These are phyloP conservation scores for Cossypha niveicapilla DNA, from an alignment of 2,797 vertebrate genomes.

Conservation along the genomic window DNA sequence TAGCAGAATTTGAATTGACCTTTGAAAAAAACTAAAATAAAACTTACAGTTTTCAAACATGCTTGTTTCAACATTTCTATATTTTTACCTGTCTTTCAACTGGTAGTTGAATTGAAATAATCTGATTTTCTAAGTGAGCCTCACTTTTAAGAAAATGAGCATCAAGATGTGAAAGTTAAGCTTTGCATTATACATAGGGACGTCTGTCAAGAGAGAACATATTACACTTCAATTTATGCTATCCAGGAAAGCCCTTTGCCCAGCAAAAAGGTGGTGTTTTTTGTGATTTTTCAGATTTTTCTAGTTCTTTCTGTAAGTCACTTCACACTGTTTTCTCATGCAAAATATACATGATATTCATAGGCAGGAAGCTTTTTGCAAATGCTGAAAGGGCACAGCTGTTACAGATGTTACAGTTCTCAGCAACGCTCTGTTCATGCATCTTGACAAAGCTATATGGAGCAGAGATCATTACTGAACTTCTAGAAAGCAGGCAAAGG, in stretches of 20 bases:
- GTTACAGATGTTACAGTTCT: neutral
- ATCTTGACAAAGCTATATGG: neutral
- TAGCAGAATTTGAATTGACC: neutral
- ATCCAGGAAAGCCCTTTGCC: neutral
- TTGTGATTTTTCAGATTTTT: neutral
- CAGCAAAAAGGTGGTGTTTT: neutral
- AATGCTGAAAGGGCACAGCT: neutral
- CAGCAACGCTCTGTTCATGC: rapidly evolving
- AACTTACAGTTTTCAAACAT: neutral
- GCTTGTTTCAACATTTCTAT: neutral
- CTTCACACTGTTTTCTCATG: neutral
- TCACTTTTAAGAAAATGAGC: neutral
- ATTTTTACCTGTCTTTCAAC: neutral
- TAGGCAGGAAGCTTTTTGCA: neutral
- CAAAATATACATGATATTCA: neutral
- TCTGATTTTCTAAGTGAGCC: neutral
- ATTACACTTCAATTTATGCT: neutral
- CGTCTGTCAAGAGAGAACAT: neutral
- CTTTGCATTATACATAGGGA: neutral
- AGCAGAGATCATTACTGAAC: neutral
- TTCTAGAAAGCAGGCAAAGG: neutral
- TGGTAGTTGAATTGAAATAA: neutral
- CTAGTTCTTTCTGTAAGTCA: neutral
- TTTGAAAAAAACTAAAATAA: neutral
- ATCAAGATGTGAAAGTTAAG: neutral